These are phyloP conservation scores for Gnathonemus longibarbis DNA, from an alignment of 2,113 vertebrate species.

Conservation along the genomic window DNA sequence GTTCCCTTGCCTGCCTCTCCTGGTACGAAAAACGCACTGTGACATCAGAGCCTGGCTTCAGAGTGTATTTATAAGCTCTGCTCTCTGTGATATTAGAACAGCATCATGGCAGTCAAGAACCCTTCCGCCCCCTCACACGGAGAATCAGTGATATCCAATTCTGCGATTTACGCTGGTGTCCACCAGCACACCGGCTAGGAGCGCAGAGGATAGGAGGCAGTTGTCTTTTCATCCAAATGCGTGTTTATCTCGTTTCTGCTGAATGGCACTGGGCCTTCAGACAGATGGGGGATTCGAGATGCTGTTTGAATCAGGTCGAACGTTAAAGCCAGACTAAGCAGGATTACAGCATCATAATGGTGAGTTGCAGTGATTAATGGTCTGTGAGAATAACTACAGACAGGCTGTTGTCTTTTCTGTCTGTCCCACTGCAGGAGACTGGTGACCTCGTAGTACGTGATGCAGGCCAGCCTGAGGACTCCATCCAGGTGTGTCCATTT, in stretches of 20 bases:
- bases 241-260: background rate
- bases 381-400: background rate
- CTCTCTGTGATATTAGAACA: background rate
- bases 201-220: background rate
- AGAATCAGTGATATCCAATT: background rate
- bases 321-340: background rate
- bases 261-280: background rate
- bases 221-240: background rate
- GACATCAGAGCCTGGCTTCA: background rate
- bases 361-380: background rate
- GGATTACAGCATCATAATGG: background rate
- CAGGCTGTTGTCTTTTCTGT: background rate
- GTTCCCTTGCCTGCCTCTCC: background rate
- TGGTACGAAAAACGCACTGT: background rate
- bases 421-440: constrained; percentile 32
- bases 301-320: background rate
- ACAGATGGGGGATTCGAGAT: background rate
- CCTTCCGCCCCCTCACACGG: background rate
- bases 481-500: constrained; percentile 51
- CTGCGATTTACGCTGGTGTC: background rate
- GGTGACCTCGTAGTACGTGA: constrained; percentile 36
- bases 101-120: background rate
- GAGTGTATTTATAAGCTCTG: background rate
- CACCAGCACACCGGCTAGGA: background rate
- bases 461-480: constrained; percentile 48